These are phyloP conservation scores for Lycocerus yunnanus DNA, from an alignment of 2,888 invertebrate species.

Conservation along the genomic window DNA sequence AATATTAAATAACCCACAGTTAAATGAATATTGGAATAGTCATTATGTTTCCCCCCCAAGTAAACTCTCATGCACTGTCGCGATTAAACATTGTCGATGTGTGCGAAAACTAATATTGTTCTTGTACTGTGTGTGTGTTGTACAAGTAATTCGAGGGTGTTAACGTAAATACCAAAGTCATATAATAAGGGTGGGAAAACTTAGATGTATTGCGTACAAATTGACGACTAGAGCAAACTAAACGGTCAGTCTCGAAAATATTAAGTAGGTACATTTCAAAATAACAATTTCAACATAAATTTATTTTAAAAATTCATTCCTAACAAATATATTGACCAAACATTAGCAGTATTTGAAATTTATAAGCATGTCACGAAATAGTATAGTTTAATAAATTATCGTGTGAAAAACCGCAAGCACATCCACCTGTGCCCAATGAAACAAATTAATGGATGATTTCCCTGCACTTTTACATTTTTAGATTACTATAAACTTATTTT, in stretches of 20 bases:
- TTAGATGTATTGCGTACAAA: constrained; percentile 12
- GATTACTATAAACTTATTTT: not conserved
- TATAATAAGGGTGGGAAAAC: constrained; percentile 38
- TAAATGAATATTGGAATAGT: not conserved
- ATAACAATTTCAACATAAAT: not conserved
- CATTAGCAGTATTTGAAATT: constrained; percentile 15
- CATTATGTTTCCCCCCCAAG: constrained; percentile 21
- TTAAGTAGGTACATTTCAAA: not conserved
- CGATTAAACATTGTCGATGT: constrained; percentile 33
- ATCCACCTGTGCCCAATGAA: constrained; percentile 13
- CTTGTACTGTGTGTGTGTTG: constrained; percentile 32
- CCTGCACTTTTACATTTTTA: not conserved
- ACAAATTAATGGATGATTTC: constrained; percentile 9
- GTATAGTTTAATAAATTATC: constrained; percentile 27
- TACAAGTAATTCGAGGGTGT: constrained; percentile 34
- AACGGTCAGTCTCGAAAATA: not conserved
- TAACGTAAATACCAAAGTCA: constrained; percentile 33
- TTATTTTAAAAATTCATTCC: not conserved
- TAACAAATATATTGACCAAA: constrained; percentile 24
- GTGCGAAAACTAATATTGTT: constrained; percentile 30
- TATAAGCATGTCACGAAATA: constrained; percentile 20
- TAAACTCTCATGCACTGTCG: constrained; percentile 10
- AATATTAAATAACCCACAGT: not conserved
- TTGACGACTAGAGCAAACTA: not conserved
- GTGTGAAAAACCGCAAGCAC: constrained; percentile 20